Evolutionary conservation across 2,888 invertebrate genomes (phyloP), one percentile per base, ranked within the genome.

Genomic region (Drosophila nr. perissopoda): DNA sequence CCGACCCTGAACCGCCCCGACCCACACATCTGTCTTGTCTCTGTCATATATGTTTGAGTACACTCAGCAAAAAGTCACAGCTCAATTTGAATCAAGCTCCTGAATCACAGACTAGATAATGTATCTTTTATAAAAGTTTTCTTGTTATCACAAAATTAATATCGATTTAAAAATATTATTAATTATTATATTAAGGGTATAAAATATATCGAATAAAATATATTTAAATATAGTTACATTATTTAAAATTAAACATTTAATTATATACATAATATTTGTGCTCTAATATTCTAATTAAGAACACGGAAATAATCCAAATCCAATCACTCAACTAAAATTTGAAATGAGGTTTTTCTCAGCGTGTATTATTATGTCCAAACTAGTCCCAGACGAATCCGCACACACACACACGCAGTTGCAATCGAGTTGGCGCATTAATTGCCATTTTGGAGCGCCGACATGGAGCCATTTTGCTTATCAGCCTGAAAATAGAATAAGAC

Each of bases 391-490:
- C 68, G 29, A 38, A 52, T 61, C 7, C 52, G 21, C 5, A 27
- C 49, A 0, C 49, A 0, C 21, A 11, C 25, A 42, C 51, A 27
- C 48, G 29, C 60, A 82, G 72, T 89, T 89, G 85, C 85, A 89
- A 73, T 85, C 69, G 77, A 85, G 73, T 83, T 89, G 83, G 77
- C 80, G 90, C 88, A 88, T 89, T 85, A 89, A 85, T 89, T 85
- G 85, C 88, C 78, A 72, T 74, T 76, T 76, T 83, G 79, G 77
- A 60, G 25, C 70, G 75, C 31, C 62, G 69, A 73, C 67, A 82
- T 76, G 78, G 75, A 76, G 81, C 72, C 71, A 61, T 58, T 67
- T 64, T 49, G 64, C 67, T 78, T 78, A 78, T 78, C 78, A 78
- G 73, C 78, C 51, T 34, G 18, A 51, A 59, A 63, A 31, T 59